Conservation (phyloP, 2,113 vertebrate genomes). For the Daboia siamensis region DNA sequence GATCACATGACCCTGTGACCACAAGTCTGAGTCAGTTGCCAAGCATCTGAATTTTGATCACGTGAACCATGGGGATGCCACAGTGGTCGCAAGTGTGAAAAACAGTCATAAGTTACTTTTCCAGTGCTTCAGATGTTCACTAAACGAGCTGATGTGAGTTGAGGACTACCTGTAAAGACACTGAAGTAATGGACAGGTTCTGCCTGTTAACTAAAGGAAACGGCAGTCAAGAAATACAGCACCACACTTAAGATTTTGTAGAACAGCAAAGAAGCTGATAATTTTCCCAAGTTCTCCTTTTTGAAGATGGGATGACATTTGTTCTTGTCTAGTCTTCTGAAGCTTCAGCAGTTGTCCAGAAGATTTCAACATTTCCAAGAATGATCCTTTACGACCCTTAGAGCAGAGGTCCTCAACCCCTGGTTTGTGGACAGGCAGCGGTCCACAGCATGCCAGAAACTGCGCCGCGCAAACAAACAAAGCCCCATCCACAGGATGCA, state of each 20-base stretch:
- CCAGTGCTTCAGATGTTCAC: not conserved
- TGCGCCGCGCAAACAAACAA: no score
- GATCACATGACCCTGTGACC: not conserved
- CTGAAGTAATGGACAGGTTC: not conserved
- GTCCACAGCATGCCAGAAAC: no score
- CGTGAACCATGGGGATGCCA: no score
- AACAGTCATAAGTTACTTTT: not conserved
- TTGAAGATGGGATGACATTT: not conserved
- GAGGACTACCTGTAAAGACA: not conserved
- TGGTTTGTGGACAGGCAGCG: no score
- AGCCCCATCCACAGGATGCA: no score
- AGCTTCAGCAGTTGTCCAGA: not conserved
- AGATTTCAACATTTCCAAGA: not conserved
- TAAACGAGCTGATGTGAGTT: not conserved
- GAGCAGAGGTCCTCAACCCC: no score
- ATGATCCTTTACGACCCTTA: not conserved
- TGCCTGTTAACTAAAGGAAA: not conserved
- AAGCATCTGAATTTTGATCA: no score
- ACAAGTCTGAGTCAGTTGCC: no score
- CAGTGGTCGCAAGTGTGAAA: not conserved
- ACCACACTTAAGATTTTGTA: not conserved
- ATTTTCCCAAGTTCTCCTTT: not conserved
- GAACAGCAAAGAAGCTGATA: not conserved
- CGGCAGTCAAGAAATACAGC: not conserved
- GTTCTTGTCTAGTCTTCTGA: not conserved